A percentile compares a stretch with the other conserved stretches of the same genome.
Conservation (phyloP, 1,140 invertebrate species). For the Paracyclopina nana region DNA sequence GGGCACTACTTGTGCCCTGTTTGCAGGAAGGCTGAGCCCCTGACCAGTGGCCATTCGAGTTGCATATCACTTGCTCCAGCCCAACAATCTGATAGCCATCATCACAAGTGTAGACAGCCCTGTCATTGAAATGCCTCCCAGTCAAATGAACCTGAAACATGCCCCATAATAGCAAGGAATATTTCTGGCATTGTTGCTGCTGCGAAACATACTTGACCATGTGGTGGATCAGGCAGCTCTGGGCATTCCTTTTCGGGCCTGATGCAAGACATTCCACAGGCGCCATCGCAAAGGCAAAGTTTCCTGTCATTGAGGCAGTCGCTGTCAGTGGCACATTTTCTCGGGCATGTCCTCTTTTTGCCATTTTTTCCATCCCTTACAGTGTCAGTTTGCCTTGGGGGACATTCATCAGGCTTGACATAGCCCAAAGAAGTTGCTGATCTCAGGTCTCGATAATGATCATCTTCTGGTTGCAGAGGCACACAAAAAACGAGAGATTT, state of each 20-base stretch:
- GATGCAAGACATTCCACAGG: slow-evolving; percentile 89
- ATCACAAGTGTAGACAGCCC: slow-evolving; percentile 17
- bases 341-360: slow-evolving; percentile 52
- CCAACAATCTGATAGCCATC: slow-evolving; percentile 17
- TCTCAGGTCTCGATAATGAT: too few relatives aligned
- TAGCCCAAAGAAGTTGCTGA: neutral
- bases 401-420: slow-evolving; percentile 4
- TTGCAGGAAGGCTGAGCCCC: slow-evolving; percentile 65
- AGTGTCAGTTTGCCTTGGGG: neutral
- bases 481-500: too few relatives aligned
- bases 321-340: slow-evolving; percentile 78
- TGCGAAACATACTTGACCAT: slow-evolving; percentile 9
- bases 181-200: neutral
- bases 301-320: slow-evolving; percentile 94
- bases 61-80: slow-evolving; percentile 16
- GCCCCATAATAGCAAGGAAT: neutral
- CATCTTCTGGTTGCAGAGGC: too few relatives aligned
- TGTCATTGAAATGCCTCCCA: slow-evolving; percentile 14
- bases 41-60: slow-evolving; percentile 80
- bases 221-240: slow-evolving; percentile 9
- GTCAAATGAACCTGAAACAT: too few relatives aligned
- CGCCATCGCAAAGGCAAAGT: slow-evolving; percentile 84
- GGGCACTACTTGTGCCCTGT: slow-evolving; percentile 1
- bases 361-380: too few relatives aligned
- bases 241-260: slow-evolving; percentile 43